Evolutionary conservation across 2,797 vertebrate species (phyloP), one percentile per base, ranked within the genome.

Genomic region (Gastrophryne carolinensis): DNA sequence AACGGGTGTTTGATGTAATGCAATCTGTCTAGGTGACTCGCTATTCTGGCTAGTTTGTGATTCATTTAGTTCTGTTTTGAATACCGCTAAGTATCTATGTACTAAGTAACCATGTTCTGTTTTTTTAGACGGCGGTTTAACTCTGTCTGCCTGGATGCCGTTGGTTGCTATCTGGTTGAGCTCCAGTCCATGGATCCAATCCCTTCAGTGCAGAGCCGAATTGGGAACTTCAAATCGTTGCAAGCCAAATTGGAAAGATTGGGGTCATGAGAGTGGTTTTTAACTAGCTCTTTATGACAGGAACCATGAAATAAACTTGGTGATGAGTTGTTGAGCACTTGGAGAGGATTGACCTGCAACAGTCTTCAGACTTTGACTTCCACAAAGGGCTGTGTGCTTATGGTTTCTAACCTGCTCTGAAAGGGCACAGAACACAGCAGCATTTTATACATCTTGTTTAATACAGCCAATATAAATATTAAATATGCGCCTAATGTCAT

Each of bases 141-240:
- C 6, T 97, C 97, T 23, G 87, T 92, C 58, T 99, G 97, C 81
- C 88, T 99, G 69, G 97, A 99, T 84, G 95, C 95, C 80, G 92
- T 99, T 80, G 96, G 96, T 5, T 93, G 94, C 35, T 99, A 98
- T 81, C 91, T 99, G 10, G 97, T 99, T 80, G 96, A 99, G 84
- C 91, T 99, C 69, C 97, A 99, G 83, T 97, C 97, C 6, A 89
- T 98, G 84, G 96, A 91, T 72, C 95, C 96, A 0, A 96, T 93
- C 6, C 53, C 85, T 0, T 81, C 83, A 11, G 92, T 98, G 69
- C 95, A 98, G 58, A 87, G 91, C 29, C 94, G 87, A 35, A 90
- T 94, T 30, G 93, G 94, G 41, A 96, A 98, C 86, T 99, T 99
- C 81, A 98, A 97, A 84, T 93, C 95, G 9, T 90, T 99, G 64